Evolutionary conservation across 1,140 invertebrate species (phyloP), one percentile per base, ranked within the genome.

Genomic region (Euschistus heros): DNA sequence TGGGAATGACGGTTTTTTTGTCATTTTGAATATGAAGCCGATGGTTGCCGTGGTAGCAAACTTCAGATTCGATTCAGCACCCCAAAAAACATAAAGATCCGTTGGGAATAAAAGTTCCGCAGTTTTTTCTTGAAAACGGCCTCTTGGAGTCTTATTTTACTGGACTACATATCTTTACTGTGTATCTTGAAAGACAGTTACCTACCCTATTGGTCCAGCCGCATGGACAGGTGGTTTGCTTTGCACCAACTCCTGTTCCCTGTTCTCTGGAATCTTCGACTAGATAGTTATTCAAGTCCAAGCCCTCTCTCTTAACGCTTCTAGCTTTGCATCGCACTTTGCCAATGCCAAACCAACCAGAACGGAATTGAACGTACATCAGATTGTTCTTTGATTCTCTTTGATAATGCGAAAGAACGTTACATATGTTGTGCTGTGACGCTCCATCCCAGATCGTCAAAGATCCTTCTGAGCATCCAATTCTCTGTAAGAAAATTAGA

Each of bases 161-260:
- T n/a, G 10, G n/a, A 46, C 10, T 13, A 13, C 10, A 13, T 13
- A 46, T 46, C 10, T 46, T 46, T 46, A 46, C 10, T 46, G n/a
- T 46, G 10, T 13, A 10, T 46, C n/a, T 10, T 13, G 44, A 15
- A 15, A 15, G n/a, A n/a, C n/a, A n/a, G 10, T 30, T 22, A 47
- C 2, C 14, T 63, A 64, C 66, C 54, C 64, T 67, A 33, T 67
- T 67, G 0, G 62, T 54, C 66, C 66, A 67, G n/a, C 66, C 66
- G 37, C 66, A 67, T 2, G 66, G 54, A 26, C 66, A 67, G 13
- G 62, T 64, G 14, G 66, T 64, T 15, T 30, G 1, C 44, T 64
- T 67, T 1, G 47, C 4, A 24, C 66, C 66, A 20, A 5, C 8
- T 1, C 18, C 33, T 20, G 8, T 18, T 27, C 66, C 66, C 17